These are phyloP conservation scores for Pandemis cinnamomeana DNA, from an alignment of 2,888 invertebrate genomes.

Conservation along the genomic window DNA sequence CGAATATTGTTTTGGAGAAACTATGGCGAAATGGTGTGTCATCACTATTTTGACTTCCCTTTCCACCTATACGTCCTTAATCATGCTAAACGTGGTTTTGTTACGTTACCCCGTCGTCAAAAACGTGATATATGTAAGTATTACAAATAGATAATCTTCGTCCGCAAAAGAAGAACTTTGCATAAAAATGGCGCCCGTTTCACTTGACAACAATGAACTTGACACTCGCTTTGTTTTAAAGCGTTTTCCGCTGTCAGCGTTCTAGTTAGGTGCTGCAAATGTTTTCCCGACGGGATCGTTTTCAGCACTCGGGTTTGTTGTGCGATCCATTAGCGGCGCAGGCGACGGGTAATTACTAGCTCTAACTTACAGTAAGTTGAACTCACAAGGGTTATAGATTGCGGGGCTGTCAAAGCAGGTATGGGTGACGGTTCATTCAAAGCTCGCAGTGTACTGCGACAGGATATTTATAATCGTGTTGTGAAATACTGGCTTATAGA, in stretches of 20 bases:
- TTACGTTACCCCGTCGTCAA: no score
- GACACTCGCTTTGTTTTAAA: not conserved
- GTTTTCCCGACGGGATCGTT: constrained; percentile 8
- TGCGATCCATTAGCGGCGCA: constrained; percentile 12
- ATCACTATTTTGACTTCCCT: no score
- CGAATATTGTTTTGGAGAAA: not conserved
- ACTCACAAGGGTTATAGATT: not conserved
- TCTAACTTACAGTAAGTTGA: not conserved
- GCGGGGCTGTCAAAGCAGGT: not conserved
- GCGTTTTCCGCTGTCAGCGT: not conserved
- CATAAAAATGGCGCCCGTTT: no score
- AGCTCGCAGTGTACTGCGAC: no score
- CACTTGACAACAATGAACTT: not conserved
- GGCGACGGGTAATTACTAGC: not conserved
- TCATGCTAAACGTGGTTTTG: no score
- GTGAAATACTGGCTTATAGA: no score
- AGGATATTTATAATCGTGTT: no score
- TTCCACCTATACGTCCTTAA: no score
- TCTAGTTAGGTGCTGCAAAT: not conserved
- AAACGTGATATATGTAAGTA: no score
- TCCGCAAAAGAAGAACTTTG: no score
- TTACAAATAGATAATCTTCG: no score
- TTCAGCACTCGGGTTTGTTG: constrained; percentile 12
- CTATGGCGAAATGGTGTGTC: no score
- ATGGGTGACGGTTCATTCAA: not conserved